Evolutionary conservation across 2,113 vertebrate species (phyloP).

Genomic region (Gobius niger): DNA sequence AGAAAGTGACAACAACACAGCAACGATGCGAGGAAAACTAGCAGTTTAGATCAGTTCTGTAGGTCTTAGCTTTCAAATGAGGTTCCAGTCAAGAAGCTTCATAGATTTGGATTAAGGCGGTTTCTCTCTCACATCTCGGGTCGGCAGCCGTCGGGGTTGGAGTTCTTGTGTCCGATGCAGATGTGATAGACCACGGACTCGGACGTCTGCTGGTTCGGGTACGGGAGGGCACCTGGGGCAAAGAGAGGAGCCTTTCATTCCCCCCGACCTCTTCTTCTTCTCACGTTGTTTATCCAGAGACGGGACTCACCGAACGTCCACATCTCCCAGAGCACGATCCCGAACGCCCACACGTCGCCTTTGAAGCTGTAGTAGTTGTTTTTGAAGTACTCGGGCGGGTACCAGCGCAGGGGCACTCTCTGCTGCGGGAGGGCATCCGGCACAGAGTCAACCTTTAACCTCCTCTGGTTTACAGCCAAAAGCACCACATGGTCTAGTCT

Average conservation of each 20-base stretch:
- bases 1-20: too few relatives aligned
- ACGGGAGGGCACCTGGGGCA: conserved; percentile 71
- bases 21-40: too few relatives aligned
- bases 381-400: conserved; percentile 79
- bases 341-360: conserved; percentile 78
- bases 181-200: conserved; percentile 74
- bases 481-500: too few relatives aligned
- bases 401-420: conserved; percentile 78
- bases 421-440: conserved; percentile 41
- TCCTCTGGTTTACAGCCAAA: too few relatives aligned
- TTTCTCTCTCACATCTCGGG: conserved; percentile 69
- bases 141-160: conserved; percentile 68
- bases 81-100: too few relatives aligned
- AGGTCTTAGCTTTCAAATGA: too few relatives aligned
- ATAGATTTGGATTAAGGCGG: not conserved
- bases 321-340: conserved; percentile 79
- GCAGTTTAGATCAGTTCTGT: too few relatives aligned
- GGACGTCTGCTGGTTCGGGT: conserved; percentile 67
- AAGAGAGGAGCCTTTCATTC: not conserved
- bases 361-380: conserved; percentile 77
- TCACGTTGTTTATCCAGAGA: not conserved
- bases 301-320: conserved; percentile 73
- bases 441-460: too few relatives aligned
- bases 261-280: not conserved
- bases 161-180: conserved; percentile 72